phyloP scores from a whole-genome alignment of 2,888 invertebrate genomes.

The Nomada hirtipes region DNA sequence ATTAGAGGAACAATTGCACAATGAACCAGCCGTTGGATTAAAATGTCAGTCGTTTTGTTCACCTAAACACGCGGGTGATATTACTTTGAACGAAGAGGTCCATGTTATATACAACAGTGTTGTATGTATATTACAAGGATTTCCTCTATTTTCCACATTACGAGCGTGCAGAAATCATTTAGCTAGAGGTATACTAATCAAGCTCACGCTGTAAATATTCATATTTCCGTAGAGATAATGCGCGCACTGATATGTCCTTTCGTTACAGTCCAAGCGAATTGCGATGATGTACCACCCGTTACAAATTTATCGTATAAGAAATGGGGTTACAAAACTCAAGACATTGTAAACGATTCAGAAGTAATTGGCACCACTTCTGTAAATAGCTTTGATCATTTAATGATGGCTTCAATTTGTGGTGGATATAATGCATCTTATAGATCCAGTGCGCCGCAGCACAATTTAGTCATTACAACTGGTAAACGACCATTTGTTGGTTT shows the following conservation, averaged over 20 bases:
- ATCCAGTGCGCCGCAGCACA: constrained; percentile 91
- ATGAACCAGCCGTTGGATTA: constrained; percentile 91
- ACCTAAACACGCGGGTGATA: constrained; percentile 82
- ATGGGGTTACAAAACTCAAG: constrained; percentile 93
- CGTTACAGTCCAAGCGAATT: constrained; percentile 89
- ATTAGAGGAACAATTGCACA: constrained; percentile 93
- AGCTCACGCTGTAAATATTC: neutral
- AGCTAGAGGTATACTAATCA: constrained; percentile 88
- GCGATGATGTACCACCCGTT: constrained; percentile 86
- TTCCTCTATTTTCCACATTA: constrained; percentile 92
- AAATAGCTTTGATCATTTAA: constrained; percentile 94
- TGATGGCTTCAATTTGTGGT: constrained; percentile 91
- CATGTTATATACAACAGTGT: constrained; percentile 90
- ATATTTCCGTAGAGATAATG: neutral
- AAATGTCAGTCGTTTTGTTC: constrained; percentile 90
- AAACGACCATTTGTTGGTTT: constrained; percentile 94
- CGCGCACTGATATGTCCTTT: constrained; percentile 4
- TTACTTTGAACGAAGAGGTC: constrained; percentile 88
- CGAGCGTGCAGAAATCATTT: constrained; percentile 92
- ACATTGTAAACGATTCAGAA: constrained; percentile 90
- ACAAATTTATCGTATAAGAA: constrained; percentile 92
- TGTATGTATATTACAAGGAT: constrained; percentile 91
- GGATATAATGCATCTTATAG: constrained; percentile 90
- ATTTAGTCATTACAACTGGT: constrained; percentile 91
- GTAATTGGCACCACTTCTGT: constrained; percentile 90